phyloP scores from a whole-genome alignment of 1,140 invertebrate species.

The Monomorium pharaonis region DNA sequence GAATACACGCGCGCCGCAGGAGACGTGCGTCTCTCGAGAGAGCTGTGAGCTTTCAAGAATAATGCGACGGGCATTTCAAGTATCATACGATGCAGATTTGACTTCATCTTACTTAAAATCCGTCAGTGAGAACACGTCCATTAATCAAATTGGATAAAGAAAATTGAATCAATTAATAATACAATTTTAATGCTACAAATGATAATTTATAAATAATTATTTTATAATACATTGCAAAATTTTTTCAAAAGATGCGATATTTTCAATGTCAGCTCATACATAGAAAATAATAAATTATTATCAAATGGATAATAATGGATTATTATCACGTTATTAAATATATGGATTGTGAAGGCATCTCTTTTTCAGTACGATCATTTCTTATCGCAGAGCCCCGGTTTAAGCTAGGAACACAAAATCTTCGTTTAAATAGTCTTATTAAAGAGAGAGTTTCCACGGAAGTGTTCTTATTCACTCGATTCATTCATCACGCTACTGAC shows the following conservation, averaged over 20 bases:
- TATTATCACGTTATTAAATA: too few species aligned
- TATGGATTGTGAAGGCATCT: slow-evolving; percentile 13
- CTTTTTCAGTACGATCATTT: slow-evolving; percentile 11
- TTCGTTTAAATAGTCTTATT: slow-evolving; percentile 24
- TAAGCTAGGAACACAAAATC: too few species aligned
- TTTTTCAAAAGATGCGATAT: background rate
- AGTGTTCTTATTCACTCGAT: slow-evolving; percentile 36
- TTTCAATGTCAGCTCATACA: background rate
- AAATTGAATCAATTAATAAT: background rate
- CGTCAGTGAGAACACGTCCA: background rate
- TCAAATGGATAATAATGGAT: too few species aligned
- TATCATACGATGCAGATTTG: slow-evolving; percentile 63
- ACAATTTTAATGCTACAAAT: background rate
- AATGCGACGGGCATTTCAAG: slow-evolving; percentile 63
- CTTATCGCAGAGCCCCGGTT: background rate
- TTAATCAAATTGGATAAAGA: background rate
- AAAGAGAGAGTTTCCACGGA: slow-evolving; percentile 23
- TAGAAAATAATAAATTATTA: too few species aligned
- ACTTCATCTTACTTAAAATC: slow-evolving; percentile 6
- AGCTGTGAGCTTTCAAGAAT: slow-evolving; percentile 68
- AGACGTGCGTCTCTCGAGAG: slow-evolving; percentile 61
- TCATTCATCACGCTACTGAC: slow-evolving; percentile 37
- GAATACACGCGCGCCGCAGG: slow-evolving; percentile 69
- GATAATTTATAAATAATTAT: background rate
- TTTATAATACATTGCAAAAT: background rate